These are phyloP conservation scores for Bombycilla garrulus DNA, from an alignment of 2,113 vertebrate genomes.

Conservation along the genomic window DNA sequence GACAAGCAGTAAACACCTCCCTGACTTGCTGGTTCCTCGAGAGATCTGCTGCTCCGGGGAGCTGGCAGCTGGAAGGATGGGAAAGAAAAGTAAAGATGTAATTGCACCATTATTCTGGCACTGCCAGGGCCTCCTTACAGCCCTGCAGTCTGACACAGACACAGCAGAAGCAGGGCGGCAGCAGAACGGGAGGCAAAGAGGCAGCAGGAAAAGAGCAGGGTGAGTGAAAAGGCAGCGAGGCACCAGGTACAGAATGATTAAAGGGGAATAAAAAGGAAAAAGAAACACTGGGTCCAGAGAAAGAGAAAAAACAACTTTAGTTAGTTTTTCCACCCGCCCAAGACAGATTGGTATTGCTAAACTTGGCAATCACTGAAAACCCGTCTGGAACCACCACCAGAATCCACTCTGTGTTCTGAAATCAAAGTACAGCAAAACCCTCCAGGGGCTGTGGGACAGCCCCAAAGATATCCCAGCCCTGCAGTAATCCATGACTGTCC, in stretches of 20 bases:
- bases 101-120: neutral
- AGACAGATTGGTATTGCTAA: neutral
- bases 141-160: neutral
- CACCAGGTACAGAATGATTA: accelerated
- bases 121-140: neutral
- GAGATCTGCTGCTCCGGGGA: neutral
- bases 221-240: neutral
- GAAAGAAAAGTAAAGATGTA: neutral
- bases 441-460: neutral
- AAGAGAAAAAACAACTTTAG: neutral
- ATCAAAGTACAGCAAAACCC: neutral
- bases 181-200: neutral
- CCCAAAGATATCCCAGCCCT: neutral
- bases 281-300: neutral
- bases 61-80: neutral
- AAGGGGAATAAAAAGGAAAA: accelerated
- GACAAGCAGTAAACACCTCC: neutral
- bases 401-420: neutral
- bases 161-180: neutral
- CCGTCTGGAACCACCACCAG: neutral
- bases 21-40: neutral
- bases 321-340: neutral
- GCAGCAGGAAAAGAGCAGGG: neutral
- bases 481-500: neutral
- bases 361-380: neutral